Conservation (phyloP, 2,113 vertebrate species). For the Telmatochromis bifrenatus region DNA sequence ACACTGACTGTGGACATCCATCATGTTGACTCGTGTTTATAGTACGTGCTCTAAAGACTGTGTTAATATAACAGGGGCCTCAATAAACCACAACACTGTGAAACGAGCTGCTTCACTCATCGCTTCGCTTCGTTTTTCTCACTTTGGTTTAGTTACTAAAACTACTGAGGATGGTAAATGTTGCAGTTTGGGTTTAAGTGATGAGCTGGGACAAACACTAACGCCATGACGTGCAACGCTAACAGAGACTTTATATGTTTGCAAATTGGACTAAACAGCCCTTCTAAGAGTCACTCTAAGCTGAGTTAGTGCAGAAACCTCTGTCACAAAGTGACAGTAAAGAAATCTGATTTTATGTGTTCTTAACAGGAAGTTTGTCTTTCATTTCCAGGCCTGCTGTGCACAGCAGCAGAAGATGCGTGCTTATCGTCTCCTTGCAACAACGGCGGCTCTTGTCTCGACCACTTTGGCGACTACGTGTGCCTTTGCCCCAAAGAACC, state of each 20-base stretch:
- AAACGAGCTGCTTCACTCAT: background rate
- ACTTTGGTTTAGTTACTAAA: background rate
- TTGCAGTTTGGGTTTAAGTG: background rate
- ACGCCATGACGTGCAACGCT: background rate
- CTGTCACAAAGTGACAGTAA: background rate
- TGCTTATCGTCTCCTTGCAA: slow-evolving; percentile 79
- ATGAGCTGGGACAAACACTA: background rate
- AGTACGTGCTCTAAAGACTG: background rate
- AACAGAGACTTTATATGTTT: background rate
- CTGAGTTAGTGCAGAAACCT: background rate
- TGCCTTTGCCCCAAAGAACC: slow-evolving; percentile 71
- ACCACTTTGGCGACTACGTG: slow-evolving; percentile 58
- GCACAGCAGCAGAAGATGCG: slow-evolving; percentile 52
- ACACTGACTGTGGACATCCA: no score
- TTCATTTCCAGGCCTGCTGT: slow-evolving; percentile 57
- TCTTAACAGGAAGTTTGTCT: background rate
- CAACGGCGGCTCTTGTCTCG: slow-evolving; percentile 76
- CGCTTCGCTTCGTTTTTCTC: fast-evolving
- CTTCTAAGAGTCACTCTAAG: no score
- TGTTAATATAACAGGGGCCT: background rate
- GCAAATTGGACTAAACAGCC: background rate
- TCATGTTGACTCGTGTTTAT: background rate
- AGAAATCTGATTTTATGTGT: fast-evolving
- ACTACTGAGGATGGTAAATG: background rate
- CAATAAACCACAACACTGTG: background rate